Conservation (phyloP, 2,113 vertebrate species). For the Taxidea taxus region DNA sequence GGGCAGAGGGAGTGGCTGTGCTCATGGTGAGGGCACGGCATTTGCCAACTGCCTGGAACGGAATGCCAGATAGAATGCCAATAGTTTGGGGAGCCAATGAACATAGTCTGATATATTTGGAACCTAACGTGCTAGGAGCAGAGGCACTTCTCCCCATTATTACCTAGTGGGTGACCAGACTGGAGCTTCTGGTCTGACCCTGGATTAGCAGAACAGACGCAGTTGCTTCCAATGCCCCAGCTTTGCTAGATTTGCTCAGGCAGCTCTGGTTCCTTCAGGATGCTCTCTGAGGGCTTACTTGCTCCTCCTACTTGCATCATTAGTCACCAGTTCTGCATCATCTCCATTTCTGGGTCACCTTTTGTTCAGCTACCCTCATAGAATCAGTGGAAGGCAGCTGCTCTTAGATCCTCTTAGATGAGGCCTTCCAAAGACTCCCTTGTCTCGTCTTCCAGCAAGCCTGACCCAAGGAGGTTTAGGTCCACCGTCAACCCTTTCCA, state of each 20-base stretch:
- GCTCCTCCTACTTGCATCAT: neutral
- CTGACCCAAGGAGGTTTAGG: neutral
- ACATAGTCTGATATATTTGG: neutral
- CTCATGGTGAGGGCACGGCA: neutral
- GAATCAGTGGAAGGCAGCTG: neutral
- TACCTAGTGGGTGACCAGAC: neutral
- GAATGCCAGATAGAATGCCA: neutral
- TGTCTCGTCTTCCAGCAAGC: neutral
- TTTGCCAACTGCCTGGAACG: neutral
- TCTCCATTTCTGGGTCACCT: neutral
- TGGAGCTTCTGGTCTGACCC: neutral
- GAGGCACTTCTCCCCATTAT: neutral
- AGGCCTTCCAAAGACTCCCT: neutral
- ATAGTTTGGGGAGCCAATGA: neutral
- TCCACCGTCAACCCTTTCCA: neutral
- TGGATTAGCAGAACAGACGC: neutral
- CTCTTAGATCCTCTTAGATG: neutral
- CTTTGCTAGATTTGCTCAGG: neutral
- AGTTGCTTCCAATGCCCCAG: neutral
- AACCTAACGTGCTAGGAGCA: neutral
- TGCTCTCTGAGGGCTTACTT: neutral
- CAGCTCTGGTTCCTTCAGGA: neutral
- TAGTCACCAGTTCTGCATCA: neutral
- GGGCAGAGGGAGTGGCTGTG: neutral
- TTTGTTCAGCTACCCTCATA: neutral